Evolutionary conservation across 2,888 invertebrate species (phyloP).

Genomic region (Protula sp.): DNA sequence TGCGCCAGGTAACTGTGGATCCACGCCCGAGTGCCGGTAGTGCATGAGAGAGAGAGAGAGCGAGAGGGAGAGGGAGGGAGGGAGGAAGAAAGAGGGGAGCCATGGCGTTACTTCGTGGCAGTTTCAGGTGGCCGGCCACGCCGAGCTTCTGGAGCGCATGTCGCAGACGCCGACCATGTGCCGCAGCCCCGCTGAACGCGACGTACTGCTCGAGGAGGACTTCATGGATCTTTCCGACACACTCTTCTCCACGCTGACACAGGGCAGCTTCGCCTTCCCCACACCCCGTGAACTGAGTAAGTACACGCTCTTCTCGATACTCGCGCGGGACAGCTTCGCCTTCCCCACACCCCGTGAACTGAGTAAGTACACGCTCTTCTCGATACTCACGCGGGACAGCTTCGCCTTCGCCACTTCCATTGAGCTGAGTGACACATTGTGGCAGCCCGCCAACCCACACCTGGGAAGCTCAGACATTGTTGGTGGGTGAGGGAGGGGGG

Average conservation of each 20-base stretch:
- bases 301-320: conserved; percentile 54
- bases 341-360: conserved; percentile 97
- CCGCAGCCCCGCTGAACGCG: background rate
- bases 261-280: conserved; percentile 88
- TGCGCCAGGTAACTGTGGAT: too few species aligned
- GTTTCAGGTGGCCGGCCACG: too few species aligned
- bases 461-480: too few species aligned
- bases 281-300: conserved; percentile 93
- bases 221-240: conserved; percentile 54
- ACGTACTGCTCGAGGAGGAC: conserved; percentile 29
- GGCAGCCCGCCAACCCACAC: too few species aligned
- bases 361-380: conserved; percentile 63
- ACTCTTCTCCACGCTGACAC: conserved; percentile 54
- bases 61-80: too few species aligned
- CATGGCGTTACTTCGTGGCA: too few species aligned
- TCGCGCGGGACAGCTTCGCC: conserved; percentile 70
- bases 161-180: too few species aligned
- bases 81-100: too few species aligned
- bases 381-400: conserved; percentile 61
- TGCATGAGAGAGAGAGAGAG: too few species aligned
- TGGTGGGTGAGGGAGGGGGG: too few species aligned
- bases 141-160: too few species aligned
- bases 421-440: conserved; percentile 76
- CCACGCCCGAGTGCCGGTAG: too few species aligned
- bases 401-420: conserved; percentile 94